Percentiles rank a stretch among this genome's conserved stretches.
phyloP scores from a whole-genome alignment of 1,140 invertebrate genomes.

The Brachionus asplanchnoidis region DNA sequence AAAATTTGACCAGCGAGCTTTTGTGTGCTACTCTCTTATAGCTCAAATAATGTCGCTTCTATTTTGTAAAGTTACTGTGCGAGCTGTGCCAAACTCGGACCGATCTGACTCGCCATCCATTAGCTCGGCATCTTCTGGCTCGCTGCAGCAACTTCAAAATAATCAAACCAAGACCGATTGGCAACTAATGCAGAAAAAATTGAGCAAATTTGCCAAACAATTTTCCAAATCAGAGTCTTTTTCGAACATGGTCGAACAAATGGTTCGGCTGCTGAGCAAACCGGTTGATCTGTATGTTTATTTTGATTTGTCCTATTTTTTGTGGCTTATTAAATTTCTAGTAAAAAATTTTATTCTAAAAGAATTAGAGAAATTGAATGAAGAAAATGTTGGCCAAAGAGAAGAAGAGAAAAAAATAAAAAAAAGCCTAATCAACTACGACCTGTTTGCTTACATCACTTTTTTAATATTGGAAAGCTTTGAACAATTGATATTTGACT shows the following conservation, averaged over 20 bases:
- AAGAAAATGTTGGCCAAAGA: neutral
- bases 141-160: neutral
- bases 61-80: neutral
- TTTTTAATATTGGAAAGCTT: constrained; percentile 35
- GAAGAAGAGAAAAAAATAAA: neutral
- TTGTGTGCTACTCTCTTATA: neutral
- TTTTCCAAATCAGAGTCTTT: neutral
- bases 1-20: constrained; percentile 12
- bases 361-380: neutral
- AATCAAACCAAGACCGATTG: neutral
- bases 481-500: constrained; percentile 41
- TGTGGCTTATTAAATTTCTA: constrained; percentile 34
- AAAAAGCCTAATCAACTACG: neutral
- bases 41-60: constrained; percentile 22
- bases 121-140: neutral
- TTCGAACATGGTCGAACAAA: neutral
- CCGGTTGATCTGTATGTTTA: constrained; percentile 9
- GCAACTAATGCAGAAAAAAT: neutral
- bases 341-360: constrained; percentile 9
- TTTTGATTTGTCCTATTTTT: constrained; percentile 36
- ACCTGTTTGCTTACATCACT: neutral
- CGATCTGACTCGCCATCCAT: neutral
- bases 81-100: neutral
- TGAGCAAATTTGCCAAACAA: neutral
- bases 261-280: neutral